These are phyloP conservation scores for Rhynchotus rufescens DNA, from an alignment of 2,797 vertebrate genomes.

Conservation along the genomic window DNA sequence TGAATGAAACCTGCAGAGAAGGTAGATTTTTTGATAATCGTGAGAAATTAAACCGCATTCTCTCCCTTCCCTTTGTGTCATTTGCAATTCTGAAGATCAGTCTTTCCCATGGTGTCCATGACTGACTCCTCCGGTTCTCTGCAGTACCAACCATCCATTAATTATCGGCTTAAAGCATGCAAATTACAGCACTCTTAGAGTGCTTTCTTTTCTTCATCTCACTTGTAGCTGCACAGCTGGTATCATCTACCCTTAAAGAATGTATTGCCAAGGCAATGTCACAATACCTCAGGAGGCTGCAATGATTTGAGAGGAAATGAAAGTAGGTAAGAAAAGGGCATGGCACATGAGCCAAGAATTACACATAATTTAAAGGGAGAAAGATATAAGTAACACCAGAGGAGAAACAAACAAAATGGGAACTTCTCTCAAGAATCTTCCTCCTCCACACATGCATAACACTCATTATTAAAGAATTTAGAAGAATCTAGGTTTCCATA, in stretches of 20 bases:
- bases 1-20: neutral
- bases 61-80: neutral
- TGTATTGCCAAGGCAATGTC: neutral
- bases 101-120: neutral
- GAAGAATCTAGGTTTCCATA: neutral
- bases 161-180: neutral
- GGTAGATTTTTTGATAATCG: too few species aligned
- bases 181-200: neutral
- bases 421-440: fast-evolving
- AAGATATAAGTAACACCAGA: neutral
- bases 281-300: neutral
- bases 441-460: neutral
- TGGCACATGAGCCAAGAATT: neutral
- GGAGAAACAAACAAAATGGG: neutral
- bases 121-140: neutral
- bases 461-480: neutral
- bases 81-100: neutral
- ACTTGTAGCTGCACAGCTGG: neutral
- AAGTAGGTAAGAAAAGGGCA: neutral
- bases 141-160: neutral
- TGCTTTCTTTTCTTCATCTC: neutral
- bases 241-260: neutral
- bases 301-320: neutral
- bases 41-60: neutral
- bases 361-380: neutral